These are phyloP conservation scores for Rhinoderma darwinii DNA, from an alignment of 2,113 vertebrate genomes.

Conservation along the genomic window DNA sequence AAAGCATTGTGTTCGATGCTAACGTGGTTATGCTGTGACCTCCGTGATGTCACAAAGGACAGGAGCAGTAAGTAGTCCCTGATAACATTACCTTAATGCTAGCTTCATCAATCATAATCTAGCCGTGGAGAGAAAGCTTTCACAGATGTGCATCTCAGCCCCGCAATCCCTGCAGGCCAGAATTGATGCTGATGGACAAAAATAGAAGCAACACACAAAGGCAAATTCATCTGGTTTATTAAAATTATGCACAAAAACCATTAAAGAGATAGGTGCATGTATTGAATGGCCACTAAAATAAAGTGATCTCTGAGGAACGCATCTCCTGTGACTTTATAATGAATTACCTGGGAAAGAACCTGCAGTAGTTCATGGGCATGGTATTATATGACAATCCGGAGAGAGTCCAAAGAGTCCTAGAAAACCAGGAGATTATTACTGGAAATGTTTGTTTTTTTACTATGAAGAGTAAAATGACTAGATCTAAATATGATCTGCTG, in stretches of 20 bases:
- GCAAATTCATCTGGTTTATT: slow-evolving; percentile 27
- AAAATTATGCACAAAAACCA: slow-evolving; percentile 11
- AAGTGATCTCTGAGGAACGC: not conserved
- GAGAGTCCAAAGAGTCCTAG: not conserved
- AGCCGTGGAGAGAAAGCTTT: slow-evolving; percentile 71
- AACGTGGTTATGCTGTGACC: slow-evolving; percentile 85
- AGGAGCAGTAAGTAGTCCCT: slow-evolving; percentile 78
- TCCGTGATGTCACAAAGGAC: slow-evolving; percentile 79
- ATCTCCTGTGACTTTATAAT: not conserved
- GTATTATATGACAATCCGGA: not conserved
- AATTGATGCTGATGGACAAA: slow-evolving; percentile 66
- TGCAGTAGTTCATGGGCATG: not conserved
- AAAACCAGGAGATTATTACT: not conserved
- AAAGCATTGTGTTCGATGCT: slow-evolving; percentile 81
- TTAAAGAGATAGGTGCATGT: not conserved
- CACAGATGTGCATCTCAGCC: slow-evolving; percentile 71
- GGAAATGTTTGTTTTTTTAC: not conserved
- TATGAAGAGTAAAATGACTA: not conserved
- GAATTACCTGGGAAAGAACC: not conserved
- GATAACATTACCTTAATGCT: slow-evolving; percentile 85
- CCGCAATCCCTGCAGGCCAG: slow-evolving; percentile 67
- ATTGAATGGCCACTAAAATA: not conserved
- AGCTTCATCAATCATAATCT: slow-evolving; percentile 88
- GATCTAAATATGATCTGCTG: not conserved
- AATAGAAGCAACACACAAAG: slow-evolving; percentile 66